A percentile compares a stretch with the other conserved stretches of the same genome.
These are phyloP conservation scores for Drosophila macrospina DNA, from an alignment of 2,888 invertebrate genomes.

Conservation along the genomic window DNA sequence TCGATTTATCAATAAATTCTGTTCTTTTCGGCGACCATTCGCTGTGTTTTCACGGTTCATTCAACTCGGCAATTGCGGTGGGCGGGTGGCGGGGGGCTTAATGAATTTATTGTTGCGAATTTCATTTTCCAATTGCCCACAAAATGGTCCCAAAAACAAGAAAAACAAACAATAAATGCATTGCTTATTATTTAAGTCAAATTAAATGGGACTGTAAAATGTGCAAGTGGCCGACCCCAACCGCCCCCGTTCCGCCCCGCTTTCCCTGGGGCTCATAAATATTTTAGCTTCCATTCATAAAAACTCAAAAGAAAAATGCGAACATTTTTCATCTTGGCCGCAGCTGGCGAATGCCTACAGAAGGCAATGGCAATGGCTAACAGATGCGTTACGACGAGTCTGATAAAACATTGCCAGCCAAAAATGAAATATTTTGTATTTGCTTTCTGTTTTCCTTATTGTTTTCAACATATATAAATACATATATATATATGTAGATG, in stretches of 20 bases:
- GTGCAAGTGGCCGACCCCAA: conserved; percentile 14
- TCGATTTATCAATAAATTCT: conserved; percentile 22
- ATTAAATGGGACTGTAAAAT: conserved; percentile 62
- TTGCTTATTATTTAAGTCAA: conserved; percentile 77
- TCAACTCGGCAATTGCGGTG: conserved; percentile 45
- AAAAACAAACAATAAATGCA: conserved; percentile 18
- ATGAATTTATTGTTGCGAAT: conserved; percentile 61
- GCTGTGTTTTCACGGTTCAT: conserved; percentile 47
- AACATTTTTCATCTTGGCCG: conserved; percentile 48
- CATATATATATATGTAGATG: conserved; percentile 5
- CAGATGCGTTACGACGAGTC: conserved; percentile 57
- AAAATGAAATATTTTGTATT: conserved; percentile 66
- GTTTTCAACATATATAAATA: conserved; percentile 36
- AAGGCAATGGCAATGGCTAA: conserved; percentile 46
- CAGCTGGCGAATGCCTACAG: conserved; percentile 54
- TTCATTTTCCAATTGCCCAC: conserved; percentile 50
- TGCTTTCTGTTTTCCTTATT: conserved; percentile 14
- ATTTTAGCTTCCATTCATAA: conserved; percentile 72
- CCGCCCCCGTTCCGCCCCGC: not conserved
- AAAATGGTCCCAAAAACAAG: conserved; percentile 32
- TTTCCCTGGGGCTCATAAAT: conserved; percentile 58
- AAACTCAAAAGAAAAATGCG: conserved; percentile 50
- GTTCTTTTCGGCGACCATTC: conserved; percentile 4
- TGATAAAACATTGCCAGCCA: conserved; percentile 37
- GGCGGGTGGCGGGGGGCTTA: conserved; percentile 3